Conservation (phyloP, 2,797 vertebrate species). For the Decapterus maruadsi region DNA sequence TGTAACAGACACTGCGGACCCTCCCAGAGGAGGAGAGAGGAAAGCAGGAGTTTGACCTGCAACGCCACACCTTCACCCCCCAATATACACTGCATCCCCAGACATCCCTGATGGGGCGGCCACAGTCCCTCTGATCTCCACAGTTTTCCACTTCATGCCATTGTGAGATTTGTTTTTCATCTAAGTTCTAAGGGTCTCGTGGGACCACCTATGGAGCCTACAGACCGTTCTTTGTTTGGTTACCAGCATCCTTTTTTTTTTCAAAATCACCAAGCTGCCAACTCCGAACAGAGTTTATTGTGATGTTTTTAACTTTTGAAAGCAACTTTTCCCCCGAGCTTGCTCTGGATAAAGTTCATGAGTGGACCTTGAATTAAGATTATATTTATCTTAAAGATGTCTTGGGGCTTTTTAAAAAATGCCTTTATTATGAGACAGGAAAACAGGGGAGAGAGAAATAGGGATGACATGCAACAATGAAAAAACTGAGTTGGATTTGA, state of each 20-base stretch:
- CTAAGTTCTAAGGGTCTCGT: slow-evolving; percentile 45
- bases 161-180: slow-evolving; percentile 78
- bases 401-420: not conserved
- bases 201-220: slow-evolving; percentile 57
- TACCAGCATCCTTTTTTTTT: slow-evolving; percentile 9
- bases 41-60: slow-evolving; percentile 67
- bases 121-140: slow-evolving; percentile 63
- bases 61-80: slow-evolving; percentile 63
- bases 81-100: slow-evolving; percentile 31
- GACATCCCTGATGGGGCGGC: slow-evolving; percentile 56
- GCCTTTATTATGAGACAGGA: no score
- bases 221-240: slow-evolving; percentile 45
- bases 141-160: slow-evolving; percentile 59
- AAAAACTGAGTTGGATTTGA: no score
- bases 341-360: not conserved
- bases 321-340: not conserved
- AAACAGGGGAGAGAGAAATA: no score
- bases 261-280: not conserved
- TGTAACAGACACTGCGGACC: slow-evolving; percentile 62
- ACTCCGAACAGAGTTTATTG: no score
- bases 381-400: not conserved
- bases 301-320: no score
- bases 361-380: not conserved
- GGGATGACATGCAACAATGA: no score
- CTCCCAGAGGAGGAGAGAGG: slow-evolving; percentile 70